A percentile compares a stretch with the other conserved stretches of the same genome.
Evolutionary conservation across 2,113 vertebrate genomes (phyloP).

Genomic region (Chiloscyllium plagiosum): DNA sequence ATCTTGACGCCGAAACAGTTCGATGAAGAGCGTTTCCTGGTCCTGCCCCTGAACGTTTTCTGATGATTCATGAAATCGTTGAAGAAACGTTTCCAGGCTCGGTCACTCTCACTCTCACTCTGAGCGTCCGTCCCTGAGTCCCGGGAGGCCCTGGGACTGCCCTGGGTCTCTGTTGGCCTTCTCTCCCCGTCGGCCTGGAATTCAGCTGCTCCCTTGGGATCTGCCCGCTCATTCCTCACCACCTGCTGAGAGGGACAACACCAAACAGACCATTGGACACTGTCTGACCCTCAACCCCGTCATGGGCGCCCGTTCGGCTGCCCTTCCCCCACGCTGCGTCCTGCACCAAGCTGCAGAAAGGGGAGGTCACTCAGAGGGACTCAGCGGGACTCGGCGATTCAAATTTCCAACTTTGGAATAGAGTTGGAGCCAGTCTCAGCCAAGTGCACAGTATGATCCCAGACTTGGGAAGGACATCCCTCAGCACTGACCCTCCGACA

Average conservation of each 20-base stretch:
- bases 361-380: too few relatives aligned
- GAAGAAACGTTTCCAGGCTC: conserved; percentile 46
- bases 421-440: too few relatives aligned
- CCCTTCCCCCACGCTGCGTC: too few relatives aligned
- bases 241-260: neutral
- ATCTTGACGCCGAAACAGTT: conserved; percentile 73
- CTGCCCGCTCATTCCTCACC: too few relatives aligned
- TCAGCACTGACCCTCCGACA: too few relatives aligned
- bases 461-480: too few relatives aligned
- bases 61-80: conserved; percentile 52
- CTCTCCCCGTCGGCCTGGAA: neutral
- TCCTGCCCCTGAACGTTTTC: conserved; percentile 51
- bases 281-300: neutral
- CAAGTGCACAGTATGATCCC: too few relatives aligned
- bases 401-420: too few relatives aligned
- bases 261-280: neutral
- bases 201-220: too few relatives aligned
- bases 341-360: too few relatives aligned
- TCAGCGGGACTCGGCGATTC: accelerated
- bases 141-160: too few relatives aligned
- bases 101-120: neutral
- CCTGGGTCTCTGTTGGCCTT: neutral
- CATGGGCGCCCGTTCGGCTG: too few relatives aligned
- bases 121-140: neutral
- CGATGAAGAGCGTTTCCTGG: conserved; percentile 50